Percentiles rank a stretch among this genome's conserved stretches.
Evolutionary conservation across 2,113 vertebrate genomes (phyloP).

Genomic region (Pluvialis apricaria): DNA sequence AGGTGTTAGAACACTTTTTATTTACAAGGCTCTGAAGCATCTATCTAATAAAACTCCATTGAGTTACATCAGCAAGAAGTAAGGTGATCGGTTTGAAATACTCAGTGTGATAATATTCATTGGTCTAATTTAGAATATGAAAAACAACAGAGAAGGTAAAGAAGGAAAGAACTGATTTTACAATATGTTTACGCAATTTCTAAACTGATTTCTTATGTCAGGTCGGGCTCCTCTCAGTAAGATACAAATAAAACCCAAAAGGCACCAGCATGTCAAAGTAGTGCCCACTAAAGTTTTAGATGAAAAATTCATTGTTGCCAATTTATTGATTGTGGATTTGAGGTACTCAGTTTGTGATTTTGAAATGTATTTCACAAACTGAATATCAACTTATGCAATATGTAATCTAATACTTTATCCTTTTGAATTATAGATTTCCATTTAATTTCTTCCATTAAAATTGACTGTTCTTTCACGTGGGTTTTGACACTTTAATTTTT

Average conservation of each 20-base stretch:
- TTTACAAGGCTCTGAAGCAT: not conserved
- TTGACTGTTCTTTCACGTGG: not conserved
- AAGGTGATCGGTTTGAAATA: not conserved
- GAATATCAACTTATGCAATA: not conserved
- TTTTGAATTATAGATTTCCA: not conserved
- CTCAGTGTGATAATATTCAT: not conserved
- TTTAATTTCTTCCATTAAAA: not conserved
- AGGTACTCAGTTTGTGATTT: not conserved
- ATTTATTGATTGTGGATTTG: not conserved
- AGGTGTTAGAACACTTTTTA: not conserved
- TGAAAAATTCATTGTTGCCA: not conserved
- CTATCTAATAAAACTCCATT: not conserved
- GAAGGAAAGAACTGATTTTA: not conserved
- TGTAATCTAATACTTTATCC: not conserved
- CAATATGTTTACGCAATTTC: not conserved
- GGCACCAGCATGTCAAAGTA: not conserved
- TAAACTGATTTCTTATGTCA: not conserved
- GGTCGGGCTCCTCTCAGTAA: not conserved
- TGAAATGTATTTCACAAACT: not conserved
- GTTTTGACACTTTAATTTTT: not conserved
- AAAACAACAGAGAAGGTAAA: not conserved
- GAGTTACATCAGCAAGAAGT: not conserved
- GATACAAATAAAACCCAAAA: not conserved
- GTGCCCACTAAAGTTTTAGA: not conserved
- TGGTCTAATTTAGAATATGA: not conserved